A percentile compares a stretch with the other conserved stretches of the same genome.
Evolutionary conservation across 2,888 invertebrate genomes (phyloP).

Genomic region (Rhingia rostrata): DNA sequence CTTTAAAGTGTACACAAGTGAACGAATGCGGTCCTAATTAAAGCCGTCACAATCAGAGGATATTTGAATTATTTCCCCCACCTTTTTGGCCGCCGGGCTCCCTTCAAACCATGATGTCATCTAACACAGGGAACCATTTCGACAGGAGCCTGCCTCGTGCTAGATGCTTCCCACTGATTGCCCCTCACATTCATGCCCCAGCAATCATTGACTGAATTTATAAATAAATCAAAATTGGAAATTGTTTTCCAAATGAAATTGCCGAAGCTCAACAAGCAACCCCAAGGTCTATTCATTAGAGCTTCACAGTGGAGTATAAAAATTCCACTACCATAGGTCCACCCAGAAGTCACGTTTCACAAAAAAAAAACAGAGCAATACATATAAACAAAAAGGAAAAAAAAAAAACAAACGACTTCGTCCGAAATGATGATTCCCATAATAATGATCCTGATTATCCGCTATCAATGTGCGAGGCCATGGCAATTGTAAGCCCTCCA

Average conservation of each 20-base stretch:
- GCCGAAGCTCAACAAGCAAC: conserved; percentile 40
- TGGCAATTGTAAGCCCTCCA: conserved; percentile 64
- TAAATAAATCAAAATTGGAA: conserved; percentile 74
- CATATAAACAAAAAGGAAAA: conserved; percentile 37
- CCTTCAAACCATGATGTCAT: not conserved
- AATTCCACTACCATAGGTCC: conserved; percentile 22
- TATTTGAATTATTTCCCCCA: conserved; percentile 59
- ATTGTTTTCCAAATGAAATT: conserved; percentile 72
- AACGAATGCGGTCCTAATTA: conserved; percentile 54
- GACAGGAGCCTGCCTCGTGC: not conserved
- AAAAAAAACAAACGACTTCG: conserved; percentile 60
- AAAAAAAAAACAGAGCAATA: not conserved
- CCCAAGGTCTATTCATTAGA: conserved; percentile 46
- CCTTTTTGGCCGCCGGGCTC: not conserved
- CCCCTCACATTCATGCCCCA: conserved; percentile 37
- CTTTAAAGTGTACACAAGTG: conserved; percentile 9
- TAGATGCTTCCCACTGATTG: conserved; percentile 19
- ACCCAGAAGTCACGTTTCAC: conserved; percentile 56
- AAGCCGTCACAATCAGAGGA: conserved; percentile 62
- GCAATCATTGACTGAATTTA: conserved; percentile 59
- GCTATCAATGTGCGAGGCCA: conserved; percentile 74
- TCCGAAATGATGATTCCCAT: conserved; percentile 74
- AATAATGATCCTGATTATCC: conserved; percentile 75
- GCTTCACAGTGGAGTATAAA: conserved; percentile 18
- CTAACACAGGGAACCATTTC: conserved; percentile 20